Conservation (phyloP, 2,888 invertebrate species). For the Alloscopus bannaensis region DNA sequence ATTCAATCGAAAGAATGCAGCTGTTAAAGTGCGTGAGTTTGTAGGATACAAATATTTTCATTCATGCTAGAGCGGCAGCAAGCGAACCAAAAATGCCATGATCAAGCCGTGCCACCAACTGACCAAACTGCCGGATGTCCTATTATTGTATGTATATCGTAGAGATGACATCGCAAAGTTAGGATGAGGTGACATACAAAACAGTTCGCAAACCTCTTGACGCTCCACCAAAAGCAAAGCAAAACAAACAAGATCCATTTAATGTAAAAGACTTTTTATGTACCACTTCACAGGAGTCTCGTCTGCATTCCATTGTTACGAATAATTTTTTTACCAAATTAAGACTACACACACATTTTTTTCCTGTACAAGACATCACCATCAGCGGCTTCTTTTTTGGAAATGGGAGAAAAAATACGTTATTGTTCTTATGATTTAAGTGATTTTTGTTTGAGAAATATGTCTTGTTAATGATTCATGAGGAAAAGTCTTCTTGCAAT, state of each 20-base stretch:
- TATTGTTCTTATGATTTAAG: slow-evolving; percentile 37
- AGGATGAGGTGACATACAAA: slow-evolving; percentile 48
- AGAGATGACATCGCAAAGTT: slow-evolving; percentile 55
- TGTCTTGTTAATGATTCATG: slow-evolving; percentile 34
- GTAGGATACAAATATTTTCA: too few species aligned
- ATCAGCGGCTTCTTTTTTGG: slow-evolving; percentile 34
- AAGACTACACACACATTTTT: slow-evolving; percentile 6
- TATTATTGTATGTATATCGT: slow-evolving; percentile 57
- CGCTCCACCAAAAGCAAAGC: not conserved
- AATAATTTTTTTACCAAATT: slow-evolving; percentile 35
- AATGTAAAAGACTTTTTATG: not conserved
- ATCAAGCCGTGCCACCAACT: slow-evolving; percentile 18
- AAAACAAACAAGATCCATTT: not conserved
- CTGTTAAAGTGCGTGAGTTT: too few species aligned
- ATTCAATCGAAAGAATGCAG: too few species aligned
- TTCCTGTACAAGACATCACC: not conserved
- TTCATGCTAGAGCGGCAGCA: too few species aligned
- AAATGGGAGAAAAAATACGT: not conserved
- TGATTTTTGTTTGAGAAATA: slow-evolving; percentile 30
- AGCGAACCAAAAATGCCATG: too few species aligned
- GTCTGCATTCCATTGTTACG: slow-evolving; percentile 13
- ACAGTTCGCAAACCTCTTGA: not conserved
- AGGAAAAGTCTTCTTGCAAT: not conserved
- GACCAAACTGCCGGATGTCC: slow-evolving; percentile 59
- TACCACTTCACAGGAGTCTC: too few species aligned